These are phyloP conservation scores for Lordiphosa fenestrarum DNA, from an alignment of 2,888 invertebrate species.

Conservation along the genomic window DNA sequence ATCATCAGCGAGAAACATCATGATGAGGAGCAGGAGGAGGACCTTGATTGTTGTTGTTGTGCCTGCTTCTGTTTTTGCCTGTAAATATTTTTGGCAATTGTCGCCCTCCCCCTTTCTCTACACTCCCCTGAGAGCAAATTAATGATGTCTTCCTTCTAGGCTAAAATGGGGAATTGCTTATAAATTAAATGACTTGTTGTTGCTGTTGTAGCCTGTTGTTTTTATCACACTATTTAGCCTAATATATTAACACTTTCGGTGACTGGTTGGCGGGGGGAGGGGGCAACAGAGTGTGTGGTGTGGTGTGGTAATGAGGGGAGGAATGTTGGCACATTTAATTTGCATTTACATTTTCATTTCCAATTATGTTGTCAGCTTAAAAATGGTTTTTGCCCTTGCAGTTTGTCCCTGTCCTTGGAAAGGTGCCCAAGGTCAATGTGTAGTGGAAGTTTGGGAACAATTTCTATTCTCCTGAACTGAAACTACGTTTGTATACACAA, in stretches of 20 bases:
- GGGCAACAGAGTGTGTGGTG: not conserved
- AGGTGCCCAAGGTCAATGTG: not conserved
- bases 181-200: slow-evolving; percentile 61
- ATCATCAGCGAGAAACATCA: slow-evolving; percentile 24
- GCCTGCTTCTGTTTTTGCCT: slow-evolving; percentile 66
- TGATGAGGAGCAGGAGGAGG: slow-evolving; percentile 18
- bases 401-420: not conserved
- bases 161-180: slow-evolving; percentile 61
- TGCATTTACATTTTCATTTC: slow-evolving; percentile 11
- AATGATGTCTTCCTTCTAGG: slow-evolving; percentile 61
- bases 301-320: not conserved
- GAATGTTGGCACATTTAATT: slow-evolving; percentile 8
- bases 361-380: slow-evolving; percentile 11
- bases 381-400: not conserved
- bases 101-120: slow-evolving; percentile 27
- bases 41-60: slow-evolving; percentile 23
- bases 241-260: slow-evolving; percentile 66
- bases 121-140: slow-evolving; percentile 51
- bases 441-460: no score
- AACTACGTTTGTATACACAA: no score
- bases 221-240: slow-evolving; percentile 66
- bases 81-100: slow-evolving; percentile 75
- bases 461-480: no score
- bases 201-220: slow-evolving; percentile 35
- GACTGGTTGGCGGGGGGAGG: slow-evolving; percentile 15